phyloP scores from a whole-genome alignment of 2,113 vertebrate species.

The Hiodon alosoides region DNA sequence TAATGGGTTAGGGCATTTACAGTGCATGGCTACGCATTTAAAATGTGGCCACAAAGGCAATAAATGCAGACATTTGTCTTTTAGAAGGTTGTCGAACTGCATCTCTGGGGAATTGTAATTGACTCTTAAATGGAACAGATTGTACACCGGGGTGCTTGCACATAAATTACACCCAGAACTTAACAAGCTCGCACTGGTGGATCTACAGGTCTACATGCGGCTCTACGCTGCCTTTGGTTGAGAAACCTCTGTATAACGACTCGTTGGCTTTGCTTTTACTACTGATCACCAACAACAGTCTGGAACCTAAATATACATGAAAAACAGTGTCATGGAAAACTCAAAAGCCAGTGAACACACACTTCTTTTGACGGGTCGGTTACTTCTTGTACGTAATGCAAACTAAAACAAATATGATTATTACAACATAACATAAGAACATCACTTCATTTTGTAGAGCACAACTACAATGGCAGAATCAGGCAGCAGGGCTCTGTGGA shows the following conservation, averaged over 20 bases:
- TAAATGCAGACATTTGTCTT: no score
- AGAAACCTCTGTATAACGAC: background rate
- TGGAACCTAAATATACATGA: background rate
- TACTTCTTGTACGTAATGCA: background rate
- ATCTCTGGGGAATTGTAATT: background rate
- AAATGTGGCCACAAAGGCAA: no score
- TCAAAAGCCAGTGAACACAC: background rate
- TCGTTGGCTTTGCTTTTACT: background rate
- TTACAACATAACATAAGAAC: background rate
- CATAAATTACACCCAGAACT: background rate
- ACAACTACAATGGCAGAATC: background rate
- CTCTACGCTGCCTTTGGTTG: background rate
- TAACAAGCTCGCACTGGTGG: background rate
- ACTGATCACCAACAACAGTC: background rate
- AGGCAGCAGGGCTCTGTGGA: background rate
- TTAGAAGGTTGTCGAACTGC: background rate
- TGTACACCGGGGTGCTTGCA: background rate
- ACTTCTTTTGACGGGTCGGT: no score
- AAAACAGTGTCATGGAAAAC: no score
- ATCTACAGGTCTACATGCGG: background rate
- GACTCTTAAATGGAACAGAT: background rate
- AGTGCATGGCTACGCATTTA: no score
- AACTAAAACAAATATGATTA: constrained; percentile 17
- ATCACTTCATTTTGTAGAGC: background rate
- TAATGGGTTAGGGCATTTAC: background rate